Percentiles rank a stretch among this genome's conserved stretches.
These are phyloP conservation scores for Ginglymostoma cirratum DNA, from an alignment of 2,113 vertebrate species.

Conservation along the genomic window DNA sequence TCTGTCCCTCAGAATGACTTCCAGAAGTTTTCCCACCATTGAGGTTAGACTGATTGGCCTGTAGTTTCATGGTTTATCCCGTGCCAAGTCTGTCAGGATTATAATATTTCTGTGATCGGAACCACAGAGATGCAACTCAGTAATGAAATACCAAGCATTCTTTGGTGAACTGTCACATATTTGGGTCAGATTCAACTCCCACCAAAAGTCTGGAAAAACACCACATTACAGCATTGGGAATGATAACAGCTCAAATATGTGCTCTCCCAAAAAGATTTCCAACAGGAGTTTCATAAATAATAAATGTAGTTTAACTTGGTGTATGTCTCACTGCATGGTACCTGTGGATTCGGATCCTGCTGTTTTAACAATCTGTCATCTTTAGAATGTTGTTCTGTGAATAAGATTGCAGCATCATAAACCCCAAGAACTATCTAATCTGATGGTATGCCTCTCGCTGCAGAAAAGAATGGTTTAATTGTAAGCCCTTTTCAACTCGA, in stretches of 20 bases:
- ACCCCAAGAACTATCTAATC: neutral
- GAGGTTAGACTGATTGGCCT: too few relatives aligned
- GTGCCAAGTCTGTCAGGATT: neutral
- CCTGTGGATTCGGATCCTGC: neutral
- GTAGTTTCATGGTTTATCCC: too few relatives aligned
- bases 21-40: too few relatives aligned
- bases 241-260: neutral
- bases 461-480: neutral
- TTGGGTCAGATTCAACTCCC: neutral
- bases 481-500: neutral
- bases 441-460: neutral
- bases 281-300: neutral
- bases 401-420: neutral
- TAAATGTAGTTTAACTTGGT: neutral
- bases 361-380: neutral
- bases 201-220: slow-evolving; percentile 4
- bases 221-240: neutral
- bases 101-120: neutral
- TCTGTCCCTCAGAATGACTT: too few relatives aligned
- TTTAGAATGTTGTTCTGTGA: neutral
- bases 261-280: neutral
- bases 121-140: neutral
- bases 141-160: neutral
- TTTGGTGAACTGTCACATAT: neutral
- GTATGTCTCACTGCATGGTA: neutral